Base-by-base conservation (phyloP, 2,888 invertebrate genomes). In the Amphipoea oculea region DNA sequence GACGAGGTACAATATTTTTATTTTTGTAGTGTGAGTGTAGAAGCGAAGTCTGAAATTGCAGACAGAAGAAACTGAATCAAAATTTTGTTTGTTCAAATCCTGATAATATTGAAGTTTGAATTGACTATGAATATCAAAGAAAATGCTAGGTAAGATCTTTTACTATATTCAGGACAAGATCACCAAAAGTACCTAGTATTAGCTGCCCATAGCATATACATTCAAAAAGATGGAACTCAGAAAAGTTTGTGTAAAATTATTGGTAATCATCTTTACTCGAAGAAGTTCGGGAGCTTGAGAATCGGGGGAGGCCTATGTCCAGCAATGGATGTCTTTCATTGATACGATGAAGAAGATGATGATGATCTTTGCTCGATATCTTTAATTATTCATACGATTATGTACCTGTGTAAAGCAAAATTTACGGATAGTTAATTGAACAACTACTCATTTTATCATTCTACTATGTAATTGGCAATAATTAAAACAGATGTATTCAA, bases 1-100 rank as follows among this genome's bases (percentile, higher is more conserved):
- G 83, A 45, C 67, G n/a, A 63, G 23, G 72, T 78, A 76, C 14
- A 66, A 71, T 76, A 67, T 73, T 71, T 78, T 65, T 75, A 68
- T 71, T 72, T 66, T 67, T 62, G 51, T 51, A 29, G 57, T 62
- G 48, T 51, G 36, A 48, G 5, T 12, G 23, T 29, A 11, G 6
- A 20, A 63, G 17, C 11, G 14, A 48, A 40, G 75, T 40, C 14
- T 74, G 29, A 76, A 76, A 73, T 68, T 69, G 67, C 17, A 67
- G 23, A 48, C 40, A 20, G 1, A 42, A 69, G 0, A 45, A 54
- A 72, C 7, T 48, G 6, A 42, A 23, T 6, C 23, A 66, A 14
- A 1, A 14, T 3, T 12, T 36, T 2, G 29, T 76, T 57, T 40
- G 66, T 69, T 62, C 14, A 60, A 63, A 63, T 68, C 3, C 40